Evolutionary conservation across 2,113 vertebrate genomes (phyloP), one percentile per base, ranked within the genome.

Genomic region (Montifringilla adamsi): DNA sequence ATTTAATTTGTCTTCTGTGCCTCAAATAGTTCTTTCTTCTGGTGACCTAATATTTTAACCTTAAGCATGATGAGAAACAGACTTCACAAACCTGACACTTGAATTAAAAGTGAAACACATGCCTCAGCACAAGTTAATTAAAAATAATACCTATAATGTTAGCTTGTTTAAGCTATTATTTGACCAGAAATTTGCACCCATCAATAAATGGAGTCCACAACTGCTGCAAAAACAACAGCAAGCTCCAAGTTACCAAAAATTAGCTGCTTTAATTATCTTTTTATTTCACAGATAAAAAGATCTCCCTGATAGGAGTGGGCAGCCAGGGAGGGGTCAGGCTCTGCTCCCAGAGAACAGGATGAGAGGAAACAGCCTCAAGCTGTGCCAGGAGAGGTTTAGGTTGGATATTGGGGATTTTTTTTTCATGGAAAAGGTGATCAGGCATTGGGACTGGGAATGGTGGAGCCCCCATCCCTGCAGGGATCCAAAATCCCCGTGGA

Each of bases 11-110:
- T 96, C 89, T 94, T 94, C 33, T 30, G 59, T 64, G 93, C 84
- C 84, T 97, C 94, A 84, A 94, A 83, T 16, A 55, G 73, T 47
- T 79, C 87, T 95, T 90, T 92, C 89, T 90, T 87, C 92, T 96
- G 89, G 77, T 94, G 91, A 97, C 77, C 68, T 68, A 95, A 93
- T 74, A 93, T 93, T 97, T 95, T 87, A 96, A 93, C 94, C 92
- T 93, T 93, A n/a, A 60, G 77, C 84, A 26, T 87, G 87, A 96
- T 88, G 94, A 64, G 67, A 96, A 95, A 47, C 95, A 97, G 92
- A 90, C 94, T 73, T 78, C 74, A 37, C 94, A 78, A 89, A 96
- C 39, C 87, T 89, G 95, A 92, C 81, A 78, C 80, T 89, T 59
- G 83, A 89, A 93, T 95, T 87, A 92, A 96, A 94, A 70, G 59